Evolutionary conservation across 2,797 vertebrate genomes (phyloP).

Genomic region (Margarornis squamiger): DNA sequence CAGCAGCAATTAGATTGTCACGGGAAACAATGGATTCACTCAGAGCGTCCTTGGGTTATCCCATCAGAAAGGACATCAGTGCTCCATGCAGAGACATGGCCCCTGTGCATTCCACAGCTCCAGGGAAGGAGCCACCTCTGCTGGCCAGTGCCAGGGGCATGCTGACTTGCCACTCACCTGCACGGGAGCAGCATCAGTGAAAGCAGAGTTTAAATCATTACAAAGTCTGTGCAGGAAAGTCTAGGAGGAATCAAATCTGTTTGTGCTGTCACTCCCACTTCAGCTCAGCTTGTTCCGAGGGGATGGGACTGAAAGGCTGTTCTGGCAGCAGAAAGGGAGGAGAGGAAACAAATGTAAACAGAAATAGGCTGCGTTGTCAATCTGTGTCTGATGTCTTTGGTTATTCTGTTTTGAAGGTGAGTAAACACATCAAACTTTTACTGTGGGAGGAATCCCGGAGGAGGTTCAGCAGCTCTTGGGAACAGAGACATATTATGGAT

Average conservation of each 20-base stretch:
- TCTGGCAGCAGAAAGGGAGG: not conserved
- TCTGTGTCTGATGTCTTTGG: not conserved
- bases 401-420: conserved; percentile 28
- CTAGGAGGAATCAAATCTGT: conserved; percentile 12
- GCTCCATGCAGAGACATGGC: not conserved
- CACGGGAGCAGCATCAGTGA: accelerated
- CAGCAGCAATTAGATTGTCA: accelerated
- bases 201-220: not conserved
- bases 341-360: conserved; percentile 22
- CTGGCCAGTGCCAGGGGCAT: accelerated
- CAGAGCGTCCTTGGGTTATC: not conserved
- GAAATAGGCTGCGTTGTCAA: not conserved
- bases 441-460: not conserved
- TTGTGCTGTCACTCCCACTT: conserved; percentile 47
- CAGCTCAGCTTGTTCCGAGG: not conserved
- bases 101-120: accelerated
- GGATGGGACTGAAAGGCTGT: conserved; percentile 3
- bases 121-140: not conserved
- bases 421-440: not conserved
- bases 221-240: not conserved
- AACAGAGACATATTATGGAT: not conserved
- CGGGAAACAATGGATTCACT: accelerated
- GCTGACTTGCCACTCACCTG: not conserved
- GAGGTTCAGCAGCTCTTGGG: not conserved
- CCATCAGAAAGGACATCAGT: not conserved